Percentiles rank a stretch among this genome's conserved stretches.
Evolutionary conservation across 2,113 vertebrate species (phyloP).

Genomic region (Onychorhynchus coronatus): DNA sequence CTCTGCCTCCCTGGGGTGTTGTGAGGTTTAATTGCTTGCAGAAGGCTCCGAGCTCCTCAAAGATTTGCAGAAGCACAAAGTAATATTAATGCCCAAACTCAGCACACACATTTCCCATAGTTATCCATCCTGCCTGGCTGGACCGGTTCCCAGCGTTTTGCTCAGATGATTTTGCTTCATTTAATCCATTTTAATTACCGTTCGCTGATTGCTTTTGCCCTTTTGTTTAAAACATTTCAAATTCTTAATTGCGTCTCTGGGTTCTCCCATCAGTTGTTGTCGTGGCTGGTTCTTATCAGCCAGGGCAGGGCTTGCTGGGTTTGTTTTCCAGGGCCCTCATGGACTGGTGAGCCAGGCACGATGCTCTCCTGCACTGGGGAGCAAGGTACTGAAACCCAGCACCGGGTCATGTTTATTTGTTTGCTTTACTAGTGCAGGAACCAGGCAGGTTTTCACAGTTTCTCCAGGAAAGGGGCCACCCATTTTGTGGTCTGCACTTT

Average conservation of each 20-base stretch:
- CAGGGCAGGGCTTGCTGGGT: neutral
- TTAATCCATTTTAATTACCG: constrained; percentile 60
- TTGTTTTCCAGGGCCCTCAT: neutral
- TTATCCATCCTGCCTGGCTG: constrained; percentile 26
- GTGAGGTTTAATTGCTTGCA: constrained; percentile 28
- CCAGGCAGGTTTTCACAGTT: constrained; percentile 52
- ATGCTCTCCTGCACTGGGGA: neutral
- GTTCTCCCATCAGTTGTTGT: neutral
- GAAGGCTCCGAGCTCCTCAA: neutral
- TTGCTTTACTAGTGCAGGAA: constrained; percentile 26
- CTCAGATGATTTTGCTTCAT: neutral
- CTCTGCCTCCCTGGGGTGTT: constrained; percentile 10
- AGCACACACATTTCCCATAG: neutral
- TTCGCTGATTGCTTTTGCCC: constrained; percentile 52
- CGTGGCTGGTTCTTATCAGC: constrained; percentile 34
- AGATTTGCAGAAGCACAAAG: neutral
- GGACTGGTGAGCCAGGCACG: neutral
- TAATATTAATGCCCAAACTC: neutral
- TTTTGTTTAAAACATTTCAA: constrained; percentile 37
- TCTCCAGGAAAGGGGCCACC: constrained; percentile 59
- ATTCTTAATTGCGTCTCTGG: constrained; percentile 7
- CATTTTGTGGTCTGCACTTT: constrained; percentile 24
- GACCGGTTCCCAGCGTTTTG: neutral
- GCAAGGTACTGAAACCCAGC: neutral
- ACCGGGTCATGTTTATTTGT: constrained; percentile 43